Conservation (phyloP, 2,113 vertebrate species). For the Genyomyrus donnyi region DNA sequence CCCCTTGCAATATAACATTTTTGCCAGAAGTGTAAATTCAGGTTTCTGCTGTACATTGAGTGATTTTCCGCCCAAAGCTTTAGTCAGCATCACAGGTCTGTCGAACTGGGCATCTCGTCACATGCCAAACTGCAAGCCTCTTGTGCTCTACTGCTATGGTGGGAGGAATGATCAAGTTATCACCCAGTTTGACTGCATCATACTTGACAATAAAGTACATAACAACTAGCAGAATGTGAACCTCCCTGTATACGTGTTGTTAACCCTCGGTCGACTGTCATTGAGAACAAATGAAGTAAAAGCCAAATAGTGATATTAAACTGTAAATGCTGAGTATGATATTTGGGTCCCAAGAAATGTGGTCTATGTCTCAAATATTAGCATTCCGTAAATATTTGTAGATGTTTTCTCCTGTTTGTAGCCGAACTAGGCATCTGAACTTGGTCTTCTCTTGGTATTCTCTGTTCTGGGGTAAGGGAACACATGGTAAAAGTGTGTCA, state of each 20-base stretch:
- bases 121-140: background rate
- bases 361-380: background rate
- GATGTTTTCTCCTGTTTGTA: background rate
- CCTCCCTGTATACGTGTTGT: slow-evolving; percentile 35
- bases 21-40: background rate
- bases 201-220: background rate
- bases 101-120: background rate
- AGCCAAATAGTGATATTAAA: slow-evolving; percentile 2
- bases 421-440: background rate
- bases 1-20: background rate
- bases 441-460: background rate
- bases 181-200: slow-evolving; percentile 5
- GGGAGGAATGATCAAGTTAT: background rate
- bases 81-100: background rate
- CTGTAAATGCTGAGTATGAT: background rate
- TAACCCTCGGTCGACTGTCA: slow-evolving; percentile 23
- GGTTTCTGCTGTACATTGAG: background rate
- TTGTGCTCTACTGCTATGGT: background rate
- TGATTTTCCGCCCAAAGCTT: background rate
- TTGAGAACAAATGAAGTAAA: slow-evolving; percentile 11
- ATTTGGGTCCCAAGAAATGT: background rate
- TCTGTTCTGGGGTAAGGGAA: background rate
- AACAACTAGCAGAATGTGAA: slow-evolving; percentile 5
- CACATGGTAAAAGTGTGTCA: background rate
- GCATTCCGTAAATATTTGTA: background rate